Evolutionary conservation across 2,888 invertebrate genomes (phyloP), one percentile per base, ranked within the genome.

Genomic region (Melikaiella ostensackeni): DNA sequence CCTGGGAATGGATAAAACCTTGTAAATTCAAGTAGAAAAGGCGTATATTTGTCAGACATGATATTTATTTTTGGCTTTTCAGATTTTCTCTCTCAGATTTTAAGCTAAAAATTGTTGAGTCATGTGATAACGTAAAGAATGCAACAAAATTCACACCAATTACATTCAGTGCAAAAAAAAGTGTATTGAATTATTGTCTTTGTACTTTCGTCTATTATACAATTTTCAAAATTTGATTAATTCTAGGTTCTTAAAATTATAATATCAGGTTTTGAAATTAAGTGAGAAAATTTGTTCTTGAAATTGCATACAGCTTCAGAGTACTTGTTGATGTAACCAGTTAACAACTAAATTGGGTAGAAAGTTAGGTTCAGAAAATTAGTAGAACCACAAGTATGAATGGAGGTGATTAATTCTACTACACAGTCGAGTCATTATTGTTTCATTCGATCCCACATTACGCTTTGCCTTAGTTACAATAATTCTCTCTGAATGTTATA

Each of bases 361-460:
- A 33, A 33, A 70, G 46, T 70, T 30, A 70, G 70, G 30, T 70
- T 46, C 27, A 70, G 70, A 70, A 70, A 50, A 70, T 70, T 70
- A 70, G 30, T 50, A 11, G n/a, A 27, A 33, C 50, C 50, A 50
- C 50, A 13, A 33, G n/a, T 70, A 70, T 30, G 13, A 70, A 50
- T 70, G 21, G 50, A 70, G 11, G 57, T 21, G 50, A 33, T 33
- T 50, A 30, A 33, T 30, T 46, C 21, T 30, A 30, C 50, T 50
- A 16, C 11, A 50, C n/a, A 70, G 33, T 70, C 30, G 13, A 50
- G 50, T 70, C n/a, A 33, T 30, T 70, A n/a, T 5, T 50, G 50
- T 27, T 70, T 50, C 13, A 50, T n/a, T 13, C n/a, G 33, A 70
- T 21, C 21, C 30, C n/a, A 33, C 46, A 70, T 9, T 50, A n/a